A percentile compares a stretch with the other conserved stretches of the same genome.
Conservation (phyloP, 1,140 invertebrate species). For the Steinernema feltiae region DNA sequence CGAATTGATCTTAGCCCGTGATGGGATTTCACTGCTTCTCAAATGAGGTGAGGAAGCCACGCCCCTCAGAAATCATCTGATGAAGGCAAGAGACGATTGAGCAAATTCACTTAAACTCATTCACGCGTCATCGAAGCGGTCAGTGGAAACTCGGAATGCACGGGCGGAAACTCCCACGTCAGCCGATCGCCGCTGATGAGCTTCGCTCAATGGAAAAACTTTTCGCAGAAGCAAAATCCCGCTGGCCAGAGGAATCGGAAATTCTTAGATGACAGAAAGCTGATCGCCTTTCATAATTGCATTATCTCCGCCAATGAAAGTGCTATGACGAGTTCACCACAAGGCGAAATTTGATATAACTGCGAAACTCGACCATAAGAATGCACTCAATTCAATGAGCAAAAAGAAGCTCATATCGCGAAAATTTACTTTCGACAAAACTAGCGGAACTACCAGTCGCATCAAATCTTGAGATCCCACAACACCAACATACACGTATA, state of each 20-base stretch:
- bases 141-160: background rate
- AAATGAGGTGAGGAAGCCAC: background rate
- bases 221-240: background rate
- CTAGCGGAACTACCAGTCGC: too few species aligned
- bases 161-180: background rate
- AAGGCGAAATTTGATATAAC: too few species aligned
- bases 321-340: background rate
- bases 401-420: too few species aligned
- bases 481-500: too few species aligned
- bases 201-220: background rate
- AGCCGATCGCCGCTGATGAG: background rate
- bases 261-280: background rate
- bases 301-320: background rate
- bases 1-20: background rate
- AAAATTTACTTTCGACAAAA: too few species aligned
- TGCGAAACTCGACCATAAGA: too few species aligned
- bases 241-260: background rate
- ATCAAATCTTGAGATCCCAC: too few species aligned
- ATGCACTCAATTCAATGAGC: too few species aligned
- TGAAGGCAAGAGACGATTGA: background rate
- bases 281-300: slow-evolving; percentile 7
- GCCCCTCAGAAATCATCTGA: background rate
- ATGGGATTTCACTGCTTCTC: background rate
- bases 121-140: background rate
- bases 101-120: slow-evolving; percentile 11